Evolutionary conservation across 2,888 invertebrate species (phyloP), one percentile per base, ranked within the genome.

Genomic region (Incurvaria masculella): DNA sequence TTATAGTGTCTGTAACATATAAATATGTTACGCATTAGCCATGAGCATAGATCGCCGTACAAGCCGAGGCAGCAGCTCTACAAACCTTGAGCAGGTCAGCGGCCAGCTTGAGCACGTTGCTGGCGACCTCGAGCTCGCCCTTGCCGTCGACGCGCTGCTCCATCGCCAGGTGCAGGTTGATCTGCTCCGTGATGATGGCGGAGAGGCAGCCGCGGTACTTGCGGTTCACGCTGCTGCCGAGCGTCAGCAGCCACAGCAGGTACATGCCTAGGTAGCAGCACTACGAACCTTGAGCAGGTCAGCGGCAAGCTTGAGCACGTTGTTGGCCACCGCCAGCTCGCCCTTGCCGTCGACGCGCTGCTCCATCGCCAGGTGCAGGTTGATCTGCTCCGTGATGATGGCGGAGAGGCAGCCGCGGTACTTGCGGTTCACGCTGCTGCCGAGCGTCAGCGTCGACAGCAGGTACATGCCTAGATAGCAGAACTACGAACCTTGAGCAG

Each of bases 81-180:
- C 56, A 59, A 68, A 89, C 89, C 85, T 97, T 97, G 20, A 97
- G 82, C 47, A 97, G 79, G 75, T 96, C 96, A 49, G 94, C 95
- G 26, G 97, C 97, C 53, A 97, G 74, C 69, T 97, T 97, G 43
- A 97, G 81, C 46, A 97, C 97, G 67, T 94, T 96, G 69, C 97
- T 97, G 19, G 97, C 95, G 42, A 97, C 89, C 69, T 92, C 93
- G 21, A 97, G 81, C 63, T 96, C 94, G 47, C 97, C 97, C 64
- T 97, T 97, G 68, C 95, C 95, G 63, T 96, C 91, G 0, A 97
- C 97, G 59, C 97, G 92, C 69, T 95, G 95, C 66, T 97, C 97
- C 68, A 97, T 96, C 76, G 96, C 83, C 20, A 87, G 68, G 59
- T 88, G 87, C 51, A 87, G 66, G 76, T 86, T 84, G 62, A 95